phyloP scores from a whole-genome alignment of 2,888 invertebrate species.

The Phyto melanocephala region DNA sequence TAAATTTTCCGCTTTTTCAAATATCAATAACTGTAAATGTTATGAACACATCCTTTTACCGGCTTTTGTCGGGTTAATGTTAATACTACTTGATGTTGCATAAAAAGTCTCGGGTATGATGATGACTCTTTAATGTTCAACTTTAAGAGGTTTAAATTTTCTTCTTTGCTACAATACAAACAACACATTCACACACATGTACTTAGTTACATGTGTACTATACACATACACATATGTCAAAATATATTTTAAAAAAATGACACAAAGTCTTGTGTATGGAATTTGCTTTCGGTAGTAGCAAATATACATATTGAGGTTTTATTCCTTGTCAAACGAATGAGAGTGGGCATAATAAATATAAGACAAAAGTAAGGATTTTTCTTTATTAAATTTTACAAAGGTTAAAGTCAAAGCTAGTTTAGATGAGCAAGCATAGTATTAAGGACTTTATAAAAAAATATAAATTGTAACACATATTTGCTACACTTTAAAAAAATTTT shows the following conservation, averaged over 20 bases:
- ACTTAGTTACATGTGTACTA: not conserved
- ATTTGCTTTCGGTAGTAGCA: slow-evolving; percentile 11
- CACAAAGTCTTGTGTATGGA: not conserved
- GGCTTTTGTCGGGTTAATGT: slow-evolving; percentile 66
- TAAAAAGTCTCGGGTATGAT: slow-evolving; percentile 43
- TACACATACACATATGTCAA: not conserved
- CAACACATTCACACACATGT: not conserved
- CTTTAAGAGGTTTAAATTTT: slow-evolving; percentile 53
- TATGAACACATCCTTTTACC: slow-evolving; percentile 76
- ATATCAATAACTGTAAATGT: slow-evolving; percentile 78
- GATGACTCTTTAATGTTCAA: slow-evolving; percentile 56
- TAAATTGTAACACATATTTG: too few relatives aligned
- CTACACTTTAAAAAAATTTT: too few relatives aligned
- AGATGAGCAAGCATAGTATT: not conserved
- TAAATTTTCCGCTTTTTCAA: slow-evolving; percentile 78
- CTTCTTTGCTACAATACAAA: slow-evolving; percentile 1
- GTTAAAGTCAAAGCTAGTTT: not conserved
- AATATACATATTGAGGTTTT: not conserved
- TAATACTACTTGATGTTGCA: slow-evolving; percentile 61
- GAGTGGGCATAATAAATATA: not conserved
- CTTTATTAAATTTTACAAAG: not conserved
- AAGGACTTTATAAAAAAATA: not conserved
- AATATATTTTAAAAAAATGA: not conserved
- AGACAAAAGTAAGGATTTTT: slow-evolving; percentile 9
- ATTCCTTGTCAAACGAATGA: not conserved